Conservation (phyloP, 2,888 invertebrate genomes). For the Latheticus oryzae region DNA sequence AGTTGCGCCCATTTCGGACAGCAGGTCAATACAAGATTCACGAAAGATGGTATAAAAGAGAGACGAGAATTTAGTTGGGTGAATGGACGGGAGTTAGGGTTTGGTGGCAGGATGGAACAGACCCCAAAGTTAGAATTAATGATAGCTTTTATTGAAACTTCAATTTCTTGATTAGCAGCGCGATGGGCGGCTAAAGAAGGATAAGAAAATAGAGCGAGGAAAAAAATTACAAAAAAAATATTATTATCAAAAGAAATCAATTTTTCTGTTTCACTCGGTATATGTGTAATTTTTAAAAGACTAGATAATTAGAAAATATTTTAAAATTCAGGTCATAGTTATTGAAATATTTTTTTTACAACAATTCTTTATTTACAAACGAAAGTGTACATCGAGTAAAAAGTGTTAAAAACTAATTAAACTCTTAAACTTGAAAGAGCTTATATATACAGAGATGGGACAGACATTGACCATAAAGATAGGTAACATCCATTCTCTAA, state of each 20-base stretch:
- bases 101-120: conserved; percentile 56
- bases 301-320: too few relatives aligned
- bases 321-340: too few relatives aligned
- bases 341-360: conserved; percentile 36
- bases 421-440: conserved; percentile 26
- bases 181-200: too few relatives aligned
- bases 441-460: conserved; percentile 26
- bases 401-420: conserved; percentile 36
- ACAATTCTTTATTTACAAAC: conserved; percentile 43
- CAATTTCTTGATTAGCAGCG: conserved; percentile 74
- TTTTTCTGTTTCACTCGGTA: too few relatives aligned
- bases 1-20: conserved; percentile 57
- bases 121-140: conserved; percentile 73
- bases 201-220: too few relatives aligned
- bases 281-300: too few relatives aligned
- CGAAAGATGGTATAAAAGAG: conserved; percentile 31
- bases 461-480: conserved; percentile 14
- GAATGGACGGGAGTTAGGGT: conserved; percentile 55
- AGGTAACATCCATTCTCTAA: conserved; percentile 29
- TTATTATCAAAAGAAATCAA: too few relatives aligned
- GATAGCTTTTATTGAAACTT: conserved; percentile 78
- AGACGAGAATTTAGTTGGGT: conserved; percentile 45
- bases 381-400: conserved; percentile 38
- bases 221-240: too few relatives aligned
- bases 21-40: conserved; percentile 44